Conservation (phyloP, 2,797 vertebrate species). For the Melanotaenia parkinsoni region DNA sequence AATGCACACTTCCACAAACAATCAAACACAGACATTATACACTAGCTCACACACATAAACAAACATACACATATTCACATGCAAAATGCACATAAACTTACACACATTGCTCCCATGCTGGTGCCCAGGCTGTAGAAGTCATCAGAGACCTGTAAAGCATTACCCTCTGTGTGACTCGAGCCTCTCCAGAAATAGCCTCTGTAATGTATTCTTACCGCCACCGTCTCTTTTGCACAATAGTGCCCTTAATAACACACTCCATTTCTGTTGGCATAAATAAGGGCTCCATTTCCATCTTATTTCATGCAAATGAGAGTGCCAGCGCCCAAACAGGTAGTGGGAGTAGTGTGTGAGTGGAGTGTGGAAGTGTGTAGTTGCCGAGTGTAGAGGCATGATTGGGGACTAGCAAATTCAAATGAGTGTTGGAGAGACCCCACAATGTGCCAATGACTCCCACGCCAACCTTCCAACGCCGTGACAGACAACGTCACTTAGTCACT, state of each 20-base stretch:
- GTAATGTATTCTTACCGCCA: conserved; percentile 84
- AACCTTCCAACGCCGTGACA: conserved; percentile 77
- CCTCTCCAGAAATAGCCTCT: conserved; percentile 84
- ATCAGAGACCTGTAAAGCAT: conserved; percentile 84
- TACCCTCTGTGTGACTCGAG: conserved; percentile 83
- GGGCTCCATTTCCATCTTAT: conserved; percentile 86
- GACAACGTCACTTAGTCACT: conserved; percentile 83
- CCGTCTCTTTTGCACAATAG: conserved; percentile 84
- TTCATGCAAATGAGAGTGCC: conserved; percentile 84
- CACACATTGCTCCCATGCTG: conserved; percentile 58
- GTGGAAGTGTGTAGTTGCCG: conserved; percentile 74
- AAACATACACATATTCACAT: conserved; percentile 56
- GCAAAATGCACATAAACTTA: conserved; percentile 61
- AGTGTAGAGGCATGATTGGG: conserved; percentile 79
- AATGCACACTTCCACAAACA: conserved; percentile 39
- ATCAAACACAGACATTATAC: conserved; percentile 37
- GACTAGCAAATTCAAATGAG: conserved; percentile 82
- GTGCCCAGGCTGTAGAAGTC: conserved; percentile 78
- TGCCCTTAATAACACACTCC: conserved; percentile 86
- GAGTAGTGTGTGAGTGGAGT: conserved; percentile 79
- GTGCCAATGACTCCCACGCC: conserved; percentile 83
- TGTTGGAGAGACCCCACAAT: conserved; percentile 78
- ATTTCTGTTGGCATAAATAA: conserved; percentile 88
- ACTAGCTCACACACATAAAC: conserved; percentile 22
- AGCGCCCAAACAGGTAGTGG: conserved; percentile 83